Percentiles rank a stretch among this genome's conserved stretches.
Conservation (phyloP, 2,113 vertebrate species). For the Nesogale talazaci region DNA sequence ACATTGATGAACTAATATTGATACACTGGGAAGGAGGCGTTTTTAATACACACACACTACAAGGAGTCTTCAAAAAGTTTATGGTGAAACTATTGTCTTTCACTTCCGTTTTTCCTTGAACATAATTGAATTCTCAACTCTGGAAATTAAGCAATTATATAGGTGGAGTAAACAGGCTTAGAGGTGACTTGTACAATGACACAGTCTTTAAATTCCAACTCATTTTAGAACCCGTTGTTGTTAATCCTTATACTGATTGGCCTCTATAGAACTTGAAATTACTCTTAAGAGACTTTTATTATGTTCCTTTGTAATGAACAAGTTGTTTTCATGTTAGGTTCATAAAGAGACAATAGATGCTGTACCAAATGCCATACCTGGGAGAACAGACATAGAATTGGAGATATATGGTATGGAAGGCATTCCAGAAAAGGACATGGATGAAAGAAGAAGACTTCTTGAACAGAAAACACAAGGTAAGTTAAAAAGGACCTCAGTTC, state of each 20-base stretch:
- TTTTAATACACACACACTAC: no score
- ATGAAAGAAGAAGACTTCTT: slow-evolving; percentile 94
- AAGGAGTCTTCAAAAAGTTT: no score
- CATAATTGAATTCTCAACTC: no score
- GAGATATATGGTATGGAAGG: slow-evolving; percentile 99
- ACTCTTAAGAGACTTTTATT: neutral
- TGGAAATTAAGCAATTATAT: neutral
- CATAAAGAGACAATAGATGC: slow-evolving; percentile 99
- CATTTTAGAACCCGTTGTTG: neutral
- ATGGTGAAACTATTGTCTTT: no score
- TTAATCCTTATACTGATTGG: neutral
- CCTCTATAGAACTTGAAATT: slow-evolving; percentile 1
- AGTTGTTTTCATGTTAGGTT: slow-evolving; percentile 87
- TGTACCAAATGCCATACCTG: slow-evolving; percentile 98
- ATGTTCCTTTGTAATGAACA: neutral
- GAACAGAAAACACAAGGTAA: slow-evolving; percentile 99
- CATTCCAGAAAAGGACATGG: slow-evolving; percentile 99
- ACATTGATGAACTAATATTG: no score
- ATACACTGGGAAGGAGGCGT: no score
- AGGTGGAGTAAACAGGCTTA: neutral
- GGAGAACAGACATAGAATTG: slow-evolving; percentile 97
- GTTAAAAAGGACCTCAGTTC: neutral
- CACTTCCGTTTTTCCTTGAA: no score
- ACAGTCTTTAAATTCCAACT: neutral
- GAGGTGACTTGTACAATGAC: neutral